Base-by-base conservation (phyloP, 2,888 invertebrate species). In the Brachylomia viminalis region DNA sequence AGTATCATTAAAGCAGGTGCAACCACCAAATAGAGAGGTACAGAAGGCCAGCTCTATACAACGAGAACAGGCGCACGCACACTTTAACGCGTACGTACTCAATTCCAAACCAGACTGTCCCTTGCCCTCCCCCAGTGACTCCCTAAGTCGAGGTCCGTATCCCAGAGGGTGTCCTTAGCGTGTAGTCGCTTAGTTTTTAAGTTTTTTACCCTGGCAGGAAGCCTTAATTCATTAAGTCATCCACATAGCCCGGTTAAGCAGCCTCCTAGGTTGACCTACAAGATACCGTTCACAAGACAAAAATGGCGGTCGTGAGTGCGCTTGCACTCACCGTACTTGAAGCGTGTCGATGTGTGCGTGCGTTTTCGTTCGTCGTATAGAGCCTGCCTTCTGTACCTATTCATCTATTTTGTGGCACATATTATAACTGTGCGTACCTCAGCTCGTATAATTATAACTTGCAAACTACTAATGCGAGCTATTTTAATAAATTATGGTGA, bases 381-480 rank as follows among this genome's bases (percentile, higher is more conserved):
- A 56, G 10, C 10, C 0, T 2, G 2, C 13, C 42, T 66, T 77
- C 58, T 66, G 58, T 23, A 10, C 7, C 8, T 27, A 27, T 38
- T 5, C 15, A 33, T 62, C 15, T 80, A 56, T 45, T 45, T 0
- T 20, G 20, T 80, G 56, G 7, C 3, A n/a, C 15, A 33, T 20
- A n/a, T 1, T 17, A 23, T 1, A 56, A 49, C 49, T 27, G 38
- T 27, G 73, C 33, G 27, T 47, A 61, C 62, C 71, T 70, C 70
- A 30, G 3, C 76, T 56, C 45, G 66, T 38, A 80, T 79, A 85
- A 87, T 87, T 87, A 86, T 85, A 87, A 86, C 80, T 87, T 86
- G 76, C 59, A 20, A 80, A 85, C 82, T 79, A 82, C 72, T 79
- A 82, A 75, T 80, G 69, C 47, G 66, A 64, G 64, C 56, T 79